Conservation (phyloP, 2,888 invertebrate genomes). For the Phrixothrix hirtus region DNA sequence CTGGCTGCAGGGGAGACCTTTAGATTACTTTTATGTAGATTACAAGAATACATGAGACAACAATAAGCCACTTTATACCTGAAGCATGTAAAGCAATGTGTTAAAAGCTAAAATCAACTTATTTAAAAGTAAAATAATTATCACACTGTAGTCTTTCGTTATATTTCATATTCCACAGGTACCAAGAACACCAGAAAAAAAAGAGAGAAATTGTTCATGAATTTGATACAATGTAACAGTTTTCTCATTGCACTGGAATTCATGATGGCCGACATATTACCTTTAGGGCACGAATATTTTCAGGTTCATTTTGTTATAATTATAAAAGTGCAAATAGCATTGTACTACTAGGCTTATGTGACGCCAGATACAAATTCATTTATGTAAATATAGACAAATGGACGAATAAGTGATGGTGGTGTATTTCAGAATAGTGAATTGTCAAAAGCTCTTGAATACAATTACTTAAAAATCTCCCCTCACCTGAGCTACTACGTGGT, state of each 20-base stretch:
- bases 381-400: constrained; percentile 40
- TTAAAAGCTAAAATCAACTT: constrained; percentile 4
- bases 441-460: background rate
- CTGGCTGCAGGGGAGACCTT: background rate
- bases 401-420: constrained; percentile 39
- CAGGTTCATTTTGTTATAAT: constrained; percentile 39
- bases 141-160: background rate
- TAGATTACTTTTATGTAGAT: constrained; percentile 3
- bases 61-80: constrained; percentile 6
- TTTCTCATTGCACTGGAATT: constrained; percentile 36
- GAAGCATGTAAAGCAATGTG: constrained; percentile 3
- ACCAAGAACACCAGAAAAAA: constrained; percentile 10
- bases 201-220: constrained; percentile 11
- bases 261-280: constrained; percentile 39
- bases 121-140: background rate
- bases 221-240: constrained; percentile 32
- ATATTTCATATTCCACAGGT: constrained; percentile 1
- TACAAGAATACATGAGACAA: constrained; percentile 7
- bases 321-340: constrained; percentile 40
- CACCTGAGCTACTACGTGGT: background rate
- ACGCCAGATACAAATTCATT: constrained; percentile 39
- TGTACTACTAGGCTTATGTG: constrained; percentile 39
- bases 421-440: constrained; percentile 25
- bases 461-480: constrained; percentile 3
- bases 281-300: constrained; percentile 24